Conservation (phyloP, 2,888 invertebrate genomes). For the Volucella inflata region DNA sequence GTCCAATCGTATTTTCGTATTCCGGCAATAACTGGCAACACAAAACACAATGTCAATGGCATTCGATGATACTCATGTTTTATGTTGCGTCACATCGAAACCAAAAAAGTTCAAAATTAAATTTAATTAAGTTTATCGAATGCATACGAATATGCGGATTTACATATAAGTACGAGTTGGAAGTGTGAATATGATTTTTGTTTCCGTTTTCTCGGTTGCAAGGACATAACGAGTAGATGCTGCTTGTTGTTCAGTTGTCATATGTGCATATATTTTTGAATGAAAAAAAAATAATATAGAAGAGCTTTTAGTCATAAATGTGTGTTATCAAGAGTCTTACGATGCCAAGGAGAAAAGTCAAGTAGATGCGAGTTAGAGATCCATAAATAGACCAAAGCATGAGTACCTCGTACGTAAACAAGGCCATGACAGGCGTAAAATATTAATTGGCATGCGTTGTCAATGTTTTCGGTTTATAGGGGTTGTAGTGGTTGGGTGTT, state of each 20-base stretch:
- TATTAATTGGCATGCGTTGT: constrained; percentile 24
- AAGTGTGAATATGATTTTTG: not conserved
- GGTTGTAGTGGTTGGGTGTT: not conserved
- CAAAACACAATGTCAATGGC: constrained; percentile 34
- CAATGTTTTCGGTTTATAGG: not conserved
- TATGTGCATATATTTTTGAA: too few species aligned
- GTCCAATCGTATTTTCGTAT: not conserved
- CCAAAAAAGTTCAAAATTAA: constrained; percentile 43
- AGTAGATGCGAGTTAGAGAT: not conserved
- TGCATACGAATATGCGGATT: not conserved
- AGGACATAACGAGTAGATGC: too few species aligned
- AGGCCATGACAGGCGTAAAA: constrained; percentile 3
- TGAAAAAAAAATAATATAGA: too few species aligned
- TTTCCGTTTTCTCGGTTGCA: not conserved
- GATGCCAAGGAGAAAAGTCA: too few species aligned
- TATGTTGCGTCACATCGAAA: constrained; percentile 37
- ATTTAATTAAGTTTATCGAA: constrained; percentile 19
- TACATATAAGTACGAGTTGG: not conserved
- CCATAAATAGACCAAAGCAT: not conserved
- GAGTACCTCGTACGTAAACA: not conserved
- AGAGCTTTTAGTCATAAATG: too few species aligned
- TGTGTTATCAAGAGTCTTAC: too few species aligned
- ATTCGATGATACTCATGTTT: not conserved
- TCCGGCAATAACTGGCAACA: not conserved
- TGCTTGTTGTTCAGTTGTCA: too few species aligned